A percentile compares a stretch with the other conserved stretches of the same genome.
Evolutionary conservation across 2,797 vertebrate species (phyloP).

Genomic region (Danionella dracula): DNA sequence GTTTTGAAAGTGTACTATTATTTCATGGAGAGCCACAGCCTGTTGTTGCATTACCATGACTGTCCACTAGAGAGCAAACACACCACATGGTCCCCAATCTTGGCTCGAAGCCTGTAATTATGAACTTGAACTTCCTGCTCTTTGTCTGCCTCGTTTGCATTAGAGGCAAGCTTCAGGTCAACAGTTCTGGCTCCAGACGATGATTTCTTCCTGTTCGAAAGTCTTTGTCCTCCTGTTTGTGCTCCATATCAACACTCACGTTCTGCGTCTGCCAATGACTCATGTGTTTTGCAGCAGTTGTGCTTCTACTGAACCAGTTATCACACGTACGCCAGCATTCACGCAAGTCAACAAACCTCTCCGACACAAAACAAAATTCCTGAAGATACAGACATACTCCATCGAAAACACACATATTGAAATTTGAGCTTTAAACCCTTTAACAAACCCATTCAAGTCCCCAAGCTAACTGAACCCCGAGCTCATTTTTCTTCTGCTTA

Average conservation of each 20-base stretch:
- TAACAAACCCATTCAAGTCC: too few relatives aligned
- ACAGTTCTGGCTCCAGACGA: background rate
- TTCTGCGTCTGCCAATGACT: background rate
- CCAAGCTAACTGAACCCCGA: too few relatives aligned
- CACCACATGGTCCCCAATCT: background rate
- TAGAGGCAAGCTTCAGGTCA: background rate
- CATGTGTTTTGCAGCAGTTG: background rate
- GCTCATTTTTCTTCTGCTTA: too few relatives aligned
- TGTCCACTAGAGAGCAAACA: conserved; percentile 53
- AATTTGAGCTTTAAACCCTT: too few relatives aligned
- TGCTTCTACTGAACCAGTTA: background rate
- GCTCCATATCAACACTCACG: background rate
- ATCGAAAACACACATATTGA: too few relatives aligned
- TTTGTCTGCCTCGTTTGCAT: conserved; percentile 29
- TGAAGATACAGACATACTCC: too few relatives aligned
- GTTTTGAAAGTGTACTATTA: too few relatives aligned
- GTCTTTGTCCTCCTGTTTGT: background rate
- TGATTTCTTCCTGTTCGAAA: background rate
- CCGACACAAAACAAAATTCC: background rate
- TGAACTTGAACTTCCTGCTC: conserved; percentile 14
- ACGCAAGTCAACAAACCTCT: background rate
- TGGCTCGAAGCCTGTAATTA: background rate
- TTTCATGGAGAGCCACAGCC: too few relatives aligned
- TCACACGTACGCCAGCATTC: background rate
- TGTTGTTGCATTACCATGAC: too few relatives aligned